Conservation (phyloP, 2,113 vertebrate genomes). For the Myodes glareolus region DNA sequence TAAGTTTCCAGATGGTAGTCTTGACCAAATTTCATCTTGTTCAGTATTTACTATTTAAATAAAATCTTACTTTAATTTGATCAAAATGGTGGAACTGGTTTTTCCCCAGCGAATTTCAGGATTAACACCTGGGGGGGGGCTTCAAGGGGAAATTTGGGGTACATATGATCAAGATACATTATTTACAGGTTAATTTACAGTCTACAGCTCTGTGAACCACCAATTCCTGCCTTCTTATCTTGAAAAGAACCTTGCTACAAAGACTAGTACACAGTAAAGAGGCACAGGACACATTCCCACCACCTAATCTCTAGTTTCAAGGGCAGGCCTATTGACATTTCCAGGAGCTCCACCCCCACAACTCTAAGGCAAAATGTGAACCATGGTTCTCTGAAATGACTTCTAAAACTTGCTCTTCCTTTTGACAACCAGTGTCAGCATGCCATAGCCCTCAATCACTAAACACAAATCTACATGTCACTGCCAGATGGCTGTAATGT, state of each 20-base stretch:
- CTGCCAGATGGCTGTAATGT: neutral
- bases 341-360: neutral
- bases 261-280: neutral
- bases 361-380: neutral
- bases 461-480: neutral
- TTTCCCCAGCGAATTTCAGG: no score
- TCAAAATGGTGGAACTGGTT: no score
- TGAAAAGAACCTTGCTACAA: neutral
- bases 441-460: neutral
- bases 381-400: neutral
- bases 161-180: no score
- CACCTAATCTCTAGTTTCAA: neutral
- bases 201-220: neutral
- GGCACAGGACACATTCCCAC: constrained; percentile 25
- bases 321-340: constrained; percentile 14
- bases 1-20: no score
- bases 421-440: neutral
- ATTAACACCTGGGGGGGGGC: no score
- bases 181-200: neutral
- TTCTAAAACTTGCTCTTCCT: neutral
- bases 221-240: neutral
- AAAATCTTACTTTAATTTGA: no score
- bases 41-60: no score
- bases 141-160: no score
- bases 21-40: no score